Conservation (phyloP, 2,888 invertebrate genomes). For the Drosophila cognata region DNA sequence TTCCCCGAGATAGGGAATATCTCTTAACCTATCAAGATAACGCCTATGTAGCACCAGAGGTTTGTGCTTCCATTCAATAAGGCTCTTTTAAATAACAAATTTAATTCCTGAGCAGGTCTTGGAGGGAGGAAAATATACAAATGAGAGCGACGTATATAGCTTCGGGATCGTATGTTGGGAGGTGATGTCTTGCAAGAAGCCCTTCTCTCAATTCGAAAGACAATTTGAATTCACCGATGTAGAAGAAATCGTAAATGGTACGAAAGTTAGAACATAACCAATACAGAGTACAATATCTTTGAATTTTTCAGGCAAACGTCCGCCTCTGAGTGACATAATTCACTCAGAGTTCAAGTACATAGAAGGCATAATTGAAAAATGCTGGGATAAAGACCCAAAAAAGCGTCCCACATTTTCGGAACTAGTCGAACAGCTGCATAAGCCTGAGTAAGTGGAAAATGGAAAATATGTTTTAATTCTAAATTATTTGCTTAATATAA, state of each 20-base stretch:
- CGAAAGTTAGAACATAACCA: too few species aligned
- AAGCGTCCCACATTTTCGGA: neutral
- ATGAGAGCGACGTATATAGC: slow-evolving; percentile 4
- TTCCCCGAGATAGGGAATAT: neutral
- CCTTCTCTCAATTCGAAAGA: neutral
- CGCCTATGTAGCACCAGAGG: slow-evolving; percentile 15
- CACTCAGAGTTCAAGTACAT: neutral
- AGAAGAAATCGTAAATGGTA: neutral
- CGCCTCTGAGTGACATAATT: neutral
- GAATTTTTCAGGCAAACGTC: neutral
- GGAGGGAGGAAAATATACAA: neutral
- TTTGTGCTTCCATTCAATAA: neutral
- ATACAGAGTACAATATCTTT: neutral
- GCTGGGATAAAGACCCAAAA: neutral
- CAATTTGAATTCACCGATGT: fast-evolving
- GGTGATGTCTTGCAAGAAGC: too few species aligned
- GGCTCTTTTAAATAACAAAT: neutral
- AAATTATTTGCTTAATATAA: neutral
- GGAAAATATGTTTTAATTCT: neutral
- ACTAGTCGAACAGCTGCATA: neutral
- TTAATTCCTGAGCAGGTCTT: neutral
- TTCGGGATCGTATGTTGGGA: slow-evolving; percentile 3
- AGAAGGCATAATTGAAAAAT: neutral
- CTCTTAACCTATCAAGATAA: neutral
- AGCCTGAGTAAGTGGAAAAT: neutral